phyloP scores from a whole-genome alignment of 2,888 invertebrate genomes.

The Luperina testacea region DNA sequence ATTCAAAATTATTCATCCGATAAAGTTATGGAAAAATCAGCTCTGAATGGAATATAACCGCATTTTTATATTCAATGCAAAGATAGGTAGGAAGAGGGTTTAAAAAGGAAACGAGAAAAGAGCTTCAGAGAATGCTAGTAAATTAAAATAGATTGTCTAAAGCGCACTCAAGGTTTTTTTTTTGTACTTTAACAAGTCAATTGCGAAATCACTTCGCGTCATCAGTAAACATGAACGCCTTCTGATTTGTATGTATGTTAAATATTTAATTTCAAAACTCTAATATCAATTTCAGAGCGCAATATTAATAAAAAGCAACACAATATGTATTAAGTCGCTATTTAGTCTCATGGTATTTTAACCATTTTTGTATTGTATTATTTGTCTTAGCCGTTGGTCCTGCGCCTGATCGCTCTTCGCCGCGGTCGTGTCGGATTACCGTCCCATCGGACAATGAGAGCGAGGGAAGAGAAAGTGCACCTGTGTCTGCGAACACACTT shows the following conservation, averaged over 20 bases:
- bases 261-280: neutral
- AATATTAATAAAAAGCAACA: neutral
- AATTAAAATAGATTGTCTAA: neutral
- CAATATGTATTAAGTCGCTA: neutral
- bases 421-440: no score
- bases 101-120: neutral
- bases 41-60: neutral
- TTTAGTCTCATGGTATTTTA: neutral
- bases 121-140: no score
- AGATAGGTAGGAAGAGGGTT: neutral
- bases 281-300: neutral
- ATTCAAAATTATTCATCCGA: neutral
- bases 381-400: no score
- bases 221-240: slow-evolving; percentile 9
- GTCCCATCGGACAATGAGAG: no score
- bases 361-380: neutral
- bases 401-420: no score
- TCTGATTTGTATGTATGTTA: neutral
- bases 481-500: no score
- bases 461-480: no score
- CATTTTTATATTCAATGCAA: neutral
- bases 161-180: neutral
- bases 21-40: neutral
- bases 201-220: neutral
- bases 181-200: neutral